Conservation (phyloP, 1,140 invertebrate species). For the Aphelinus atriplicis region DNA sequence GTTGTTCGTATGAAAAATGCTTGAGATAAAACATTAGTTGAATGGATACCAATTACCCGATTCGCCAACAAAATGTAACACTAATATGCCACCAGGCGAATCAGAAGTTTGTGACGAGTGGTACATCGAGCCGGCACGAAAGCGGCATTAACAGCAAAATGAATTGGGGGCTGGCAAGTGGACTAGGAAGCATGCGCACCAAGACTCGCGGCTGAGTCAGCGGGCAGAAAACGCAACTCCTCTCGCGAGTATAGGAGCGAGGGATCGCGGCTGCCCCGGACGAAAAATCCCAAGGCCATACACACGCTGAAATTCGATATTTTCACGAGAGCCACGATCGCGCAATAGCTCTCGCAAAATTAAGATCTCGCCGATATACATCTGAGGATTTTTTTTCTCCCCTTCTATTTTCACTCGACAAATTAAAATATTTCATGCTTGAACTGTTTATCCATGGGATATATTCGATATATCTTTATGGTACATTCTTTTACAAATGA, state of each 20-base stretch:
- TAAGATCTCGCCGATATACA: too few species aligned
- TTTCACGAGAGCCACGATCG: background rate
- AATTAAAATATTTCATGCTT: too few species aligned
- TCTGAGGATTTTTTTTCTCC: too few species aligned
- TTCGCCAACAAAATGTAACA: background rate
- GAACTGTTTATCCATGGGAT: too few species aligned
- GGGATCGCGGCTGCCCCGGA: background rate
- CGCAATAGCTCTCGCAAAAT: too few species aligned
- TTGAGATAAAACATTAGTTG: too few species aligned
- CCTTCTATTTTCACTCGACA: too few species aligned
- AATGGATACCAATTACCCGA: constrained; percentile 10
- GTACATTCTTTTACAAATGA: background rate
- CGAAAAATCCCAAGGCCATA: constrained; percentile 23
- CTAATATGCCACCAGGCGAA: background rate
- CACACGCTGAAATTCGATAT: constrained; percentile 28
- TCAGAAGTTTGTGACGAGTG: background rate
- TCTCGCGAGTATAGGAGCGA: background rate
- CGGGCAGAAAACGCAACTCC: background rate
- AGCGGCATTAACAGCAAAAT: constrained; percentile 24
- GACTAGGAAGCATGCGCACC: background rate
- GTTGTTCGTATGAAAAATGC: too few species aligned
- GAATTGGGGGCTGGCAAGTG: constrained; percentile 8
- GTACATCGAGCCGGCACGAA: background rate
- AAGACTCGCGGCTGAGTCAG: constrained; percentile 2
- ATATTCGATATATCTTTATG: too few species aligned